These are phyloP conservation scores for Bellardia bayeri DNA, from an alignment of 2,888 invertebrate genomes.

Conservation along the genomic window DNA sequence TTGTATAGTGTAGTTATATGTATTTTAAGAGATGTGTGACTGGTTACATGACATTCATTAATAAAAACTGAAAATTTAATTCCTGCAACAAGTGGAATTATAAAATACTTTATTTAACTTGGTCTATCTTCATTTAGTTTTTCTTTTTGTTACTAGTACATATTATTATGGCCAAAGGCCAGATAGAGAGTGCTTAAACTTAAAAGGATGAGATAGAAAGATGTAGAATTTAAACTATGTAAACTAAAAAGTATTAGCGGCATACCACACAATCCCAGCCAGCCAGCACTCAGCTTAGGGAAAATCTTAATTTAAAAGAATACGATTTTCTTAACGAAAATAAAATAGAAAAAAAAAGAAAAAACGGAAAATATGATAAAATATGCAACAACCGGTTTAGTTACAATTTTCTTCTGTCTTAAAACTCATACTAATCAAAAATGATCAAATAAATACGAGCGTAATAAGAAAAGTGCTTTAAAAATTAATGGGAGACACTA, in stretches of 20 bases:
- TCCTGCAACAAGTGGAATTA: conserved; percentile 58
- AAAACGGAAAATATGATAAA: conserved; percentile 48
- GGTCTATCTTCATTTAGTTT: background rate
- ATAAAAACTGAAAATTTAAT: conserved; percentile 56
- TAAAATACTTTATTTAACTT: conserved; percentile 39
- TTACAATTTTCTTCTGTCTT: background rate
- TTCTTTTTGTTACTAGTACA: background rate
- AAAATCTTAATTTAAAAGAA: conserved; percentile 23
- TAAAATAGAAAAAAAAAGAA: background rate
- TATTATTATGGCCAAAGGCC: conserved; percentile 6
- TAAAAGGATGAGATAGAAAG: background rate
- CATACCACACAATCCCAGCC: conserved; percentile 12
- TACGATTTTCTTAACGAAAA: conserved; percentile 6
- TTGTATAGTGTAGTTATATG: background rate
- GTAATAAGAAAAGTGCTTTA: background rate
- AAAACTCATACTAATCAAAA: conserved; percentile 16
- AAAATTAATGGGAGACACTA: no score
- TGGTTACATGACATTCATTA: conserved; percentile 72
- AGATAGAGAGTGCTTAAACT: background rate
- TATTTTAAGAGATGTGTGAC: conserved; percentile 55
- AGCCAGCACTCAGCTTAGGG: background rate
- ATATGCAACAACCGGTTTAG: conserved; percentile 47
- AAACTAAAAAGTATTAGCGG: conserved; percentile 33
- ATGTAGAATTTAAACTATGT: conserved; percentile 33
- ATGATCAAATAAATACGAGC: conserved; percentile 11